Evolutionary conservation across 2,888 invertebrate genomes (phyloP).

Genomic region (Cryptops parisi): DNA sequence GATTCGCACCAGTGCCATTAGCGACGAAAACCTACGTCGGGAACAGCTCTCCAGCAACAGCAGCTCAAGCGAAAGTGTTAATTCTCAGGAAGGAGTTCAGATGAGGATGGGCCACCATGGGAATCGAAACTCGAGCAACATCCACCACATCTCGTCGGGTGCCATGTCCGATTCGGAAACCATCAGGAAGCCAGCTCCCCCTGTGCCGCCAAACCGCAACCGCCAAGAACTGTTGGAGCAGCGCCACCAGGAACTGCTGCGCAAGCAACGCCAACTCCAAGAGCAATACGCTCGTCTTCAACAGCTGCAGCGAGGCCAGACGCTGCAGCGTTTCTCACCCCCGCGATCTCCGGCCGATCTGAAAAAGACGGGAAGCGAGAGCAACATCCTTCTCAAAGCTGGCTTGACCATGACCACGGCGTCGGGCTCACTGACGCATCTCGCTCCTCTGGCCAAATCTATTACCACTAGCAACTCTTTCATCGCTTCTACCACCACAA

Average conservation of each 20-base stretch:
- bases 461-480: constrained; percentile 14
- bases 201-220: constrained; percentile 21
- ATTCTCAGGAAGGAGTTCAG: constrained; percentile 49
- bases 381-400: constrained; percentile 69
- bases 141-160: constrained; percentile 8
- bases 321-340: constrained; percentile 37
- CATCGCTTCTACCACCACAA: constrained; percentile 23
- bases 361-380: constrained; percentile 79
- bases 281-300: constrained; percentile 83
- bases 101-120: constrained; percentile 19
- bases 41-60: constrained; percentile 45
- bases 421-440: constrained; percentile 47
- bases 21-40: constrained; percentile 21
- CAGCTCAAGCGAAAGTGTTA: constrained; percentile 59
- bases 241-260: constrained; percentile 71
- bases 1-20: constrained; percentile 22
- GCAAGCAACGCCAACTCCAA: constrained; percentile 74
- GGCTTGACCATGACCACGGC: constrained; percentile 46
- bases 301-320: constrained; percentile 52
- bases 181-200: constrained; percentile 16
- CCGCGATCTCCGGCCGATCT: constrained; percentile 38
- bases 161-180: constrained; percentile 18
- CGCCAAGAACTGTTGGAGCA: constrained; percentile 47
- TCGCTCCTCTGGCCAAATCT: constrained; percentile 32
- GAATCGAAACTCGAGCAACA: background rate